Percentiles rank a stretch among this genome's conserved stretches.
phyloP scores from a whole-genome alignment of 2,888 invertebrate genomes.

The Tetheella fluctuosa region DNA sequence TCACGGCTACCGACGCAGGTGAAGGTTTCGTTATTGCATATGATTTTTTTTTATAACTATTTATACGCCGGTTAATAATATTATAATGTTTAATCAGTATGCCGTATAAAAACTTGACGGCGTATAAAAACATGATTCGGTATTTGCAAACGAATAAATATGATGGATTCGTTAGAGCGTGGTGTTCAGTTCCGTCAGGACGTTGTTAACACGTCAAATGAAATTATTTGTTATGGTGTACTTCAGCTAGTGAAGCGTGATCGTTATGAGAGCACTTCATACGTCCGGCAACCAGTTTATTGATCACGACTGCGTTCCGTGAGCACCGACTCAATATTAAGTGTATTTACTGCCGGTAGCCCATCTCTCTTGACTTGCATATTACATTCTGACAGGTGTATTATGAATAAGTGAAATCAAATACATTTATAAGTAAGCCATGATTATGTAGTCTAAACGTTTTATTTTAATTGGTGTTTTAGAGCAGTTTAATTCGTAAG shows the following conservation, averaged over 20 bases:
- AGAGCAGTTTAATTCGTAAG: not conserved
- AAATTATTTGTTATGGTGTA: constrained; percentile 15
- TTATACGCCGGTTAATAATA: not conserved
- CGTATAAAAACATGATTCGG: not conserved
- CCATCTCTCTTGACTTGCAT: not conserved
- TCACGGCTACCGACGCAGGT: constrained; percentile 55
- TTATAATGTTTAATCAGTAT: not conserved
- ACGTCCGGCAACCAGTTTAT: constrained; percentile 25
- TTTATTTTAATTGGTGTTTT: no score
- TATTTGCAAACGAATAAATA: constrained; percentile 10
- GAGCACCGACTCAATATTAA: not conserved
- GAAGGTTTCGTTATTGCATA: constrained; percentile 45
- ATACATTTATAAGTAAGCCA: not conserved
- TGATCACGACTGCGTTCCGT: constrained; percentile 15
- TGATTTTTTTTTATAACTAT: not conserved
- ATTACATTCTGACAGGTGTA: constrained; percentile 1
- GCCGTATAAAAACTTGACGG: constrained; percentile 4
- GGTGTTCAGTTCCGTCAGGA: constrained; percentile 36
- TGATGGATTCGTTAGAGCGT: constrained; percentile 17
- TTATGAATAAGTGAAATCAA: not conserved
- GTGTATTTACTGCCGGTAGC: constrained; percentile 8
- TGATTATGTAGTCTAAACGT: not conserved
- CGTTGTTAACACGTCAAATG: constrained; percentile 18
- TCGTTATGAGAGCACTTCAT: constrained; percentile 19
- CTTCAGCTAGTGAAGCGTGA: constrained; percentile 32